Evolutionary conservation across 2,113 vertebrate species (phyloP).

Genomic region (Proteles cristata): DNA sequence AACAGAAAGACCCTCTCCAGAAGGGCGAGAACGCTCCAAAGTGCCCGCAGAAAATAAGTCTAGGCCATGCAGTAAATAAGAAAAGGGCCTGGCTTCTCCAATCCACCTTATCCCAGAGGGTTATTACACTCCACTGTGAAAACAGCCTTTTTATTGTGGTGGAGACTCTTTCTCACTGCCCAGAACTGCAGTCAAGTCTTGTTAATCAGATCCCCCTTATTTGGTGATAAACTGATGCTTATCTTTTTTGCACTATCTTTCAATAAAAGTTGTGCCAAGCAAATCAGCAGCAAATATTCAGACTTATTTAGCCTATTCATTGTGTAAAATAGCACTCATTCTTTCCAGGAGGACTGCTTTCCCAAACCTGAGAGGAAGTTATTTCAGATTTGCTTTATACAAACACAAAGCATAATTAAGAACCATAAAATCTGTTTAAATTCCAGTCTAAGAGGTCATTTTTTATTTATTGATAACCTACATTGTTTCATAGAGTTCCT

Average conservation of each 20-base stretch:
- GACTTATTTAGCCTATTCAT: background rate
- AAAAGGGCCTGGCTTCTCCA: background rate
- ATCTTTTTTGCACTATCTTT: background rate
- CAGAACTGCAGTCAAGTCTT: background rate
- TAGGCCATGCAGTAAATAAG: background rate
- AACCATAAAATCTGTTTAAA: conserved; percentile 41
- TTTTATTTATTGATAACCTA: background rate
- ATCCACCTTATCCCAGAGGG: background rate
- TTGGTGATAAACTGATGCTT: conserved; percentile 36
- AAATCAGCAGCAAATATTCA: conserved; percentile 32
- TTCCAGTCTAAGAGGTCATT: background rate
- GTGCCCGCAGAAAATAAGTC: background rate
- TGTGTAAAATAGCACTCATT: background rate
- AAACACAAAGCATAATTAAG: conserved; percentile 1
- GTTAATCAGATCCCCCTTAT: conserved; percentile 27
- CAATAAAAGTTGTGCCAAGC: conserved; percentile 49
- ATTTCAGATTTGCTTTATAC: conserved; percentile 44
- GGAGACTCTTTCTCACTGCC: background rate
- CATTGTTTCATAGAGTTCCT: background rate
- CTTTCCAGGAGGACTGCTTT: conserved; percentile 27
- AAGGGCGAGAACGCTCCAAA: background rate
- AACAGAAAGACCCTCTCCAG: conserved; percentile 15
- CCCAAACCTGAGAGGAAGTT: background rate
- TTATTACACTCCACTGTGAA: background rate
- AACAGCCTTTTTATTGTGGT: background rate